Evolutionary conservation across 2,888 invertebrate species (phyloP).

Genomic region (Orthosia gothica): DNA sequence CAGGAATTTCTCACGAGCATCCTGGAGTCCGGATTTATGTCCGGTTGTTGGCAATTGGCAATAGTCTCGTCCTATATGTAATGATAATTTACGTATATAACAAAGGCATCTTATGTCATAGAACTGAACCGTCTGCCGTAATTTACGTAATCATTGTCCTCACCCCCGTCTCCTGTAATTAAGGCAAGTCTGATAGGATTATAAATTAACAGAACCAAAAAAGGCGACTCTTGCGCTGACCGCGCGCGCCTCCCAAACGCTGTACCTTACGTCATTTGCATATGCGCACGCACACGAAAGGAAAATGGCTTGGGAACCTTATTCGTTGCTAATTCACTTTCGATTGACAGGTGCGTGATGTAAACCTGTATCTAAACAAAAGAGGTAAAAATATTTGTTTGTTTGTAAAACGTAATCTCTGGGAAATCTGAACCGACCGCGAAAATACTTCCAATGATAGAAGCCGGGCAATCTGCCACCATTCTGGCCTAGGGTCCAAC

Average conservation of each 20-base stretch:
- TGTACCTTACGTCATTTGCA: conserved; percentile 80
- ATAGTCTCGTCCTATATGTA: background rate
- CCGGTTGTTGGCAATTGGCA: background rate
- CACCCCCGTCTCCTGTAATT: conserved; percentile 50
- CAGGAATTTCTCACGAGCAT: too few species aligned
- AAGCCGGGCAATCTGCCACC: too few species aligned
- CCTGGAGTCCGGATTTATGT: background rate
- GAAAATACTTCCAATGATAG: background rate
- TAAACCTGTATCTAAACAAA: conserved; percentile 20
- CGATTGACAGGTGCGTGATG: conserved; percentile 63
- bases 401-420: too few species aligned
- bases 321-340: conserved; percentile 72
- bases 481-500: too few species aligned
- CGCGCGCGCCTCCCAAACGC: conserved; percentile 76
- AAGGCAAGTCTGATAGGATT: conserved; percentile 56
- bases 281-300: conserved; percentile 70
- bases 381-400: background rate
- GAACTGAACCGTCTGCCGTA: conserved; percentile 14
- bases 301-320: conserved; percentile 70
- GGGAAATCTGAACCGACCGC: background rate
- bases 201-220: conserved; percentile 81
- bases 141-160: conserved; percentile 31
- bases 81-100: too few species aligned
- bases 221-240: conserved; percentile 59
- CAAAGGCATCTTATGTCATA: conserved; percentile 17